These are phyloP conservation scores for Myzus persicae DNA, from an alignment of 1,140 invertebrate species.

Conservation along the genomic window DNA sequence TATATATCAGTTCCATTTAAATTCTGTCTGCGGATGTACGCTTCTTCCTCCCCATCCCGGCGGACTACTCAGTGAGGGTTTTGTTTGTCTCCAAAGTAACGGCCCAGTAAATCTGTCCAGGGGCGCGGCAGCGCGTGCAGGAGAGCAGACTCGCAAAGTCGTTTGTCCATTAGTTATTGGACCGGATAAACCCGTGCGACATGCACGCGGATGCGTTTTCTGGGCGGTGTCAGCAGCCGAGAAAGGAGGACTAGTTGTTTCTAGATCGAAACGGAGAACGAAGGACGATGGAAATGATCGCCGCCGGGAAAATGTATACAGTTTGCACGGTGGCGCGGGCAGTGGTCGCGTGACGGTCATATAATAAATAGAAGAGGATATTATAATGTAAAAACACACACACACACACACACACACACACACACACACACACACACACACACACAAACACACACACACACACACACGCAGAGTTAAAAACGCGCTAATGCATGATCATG, in stretches of 20 bases:
- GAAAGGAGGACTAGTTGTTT: not conserved
- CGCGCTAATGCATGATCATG: not conserved
- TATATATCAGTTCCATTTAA: slow-evolving; percentile 6
- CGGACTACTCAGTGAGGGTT: not conserved
- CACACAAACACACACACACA: not conserved
- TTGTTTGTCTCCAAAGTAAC: slow-evolving; percentile 21
- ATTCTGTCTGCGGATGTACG: slow-evolving; percentile 2
- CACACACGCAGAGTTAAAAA: not conserved
- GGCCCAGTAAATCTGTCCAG: slow-evolving; percentile 32
- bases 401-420: not conserved
- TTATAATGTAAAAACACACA: not conserved
- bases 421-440: not conserved
- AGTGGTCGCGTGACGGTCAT: not conserved
- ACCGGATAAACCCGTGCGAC: not conserved
- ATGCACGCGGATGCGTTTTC: not conserved
- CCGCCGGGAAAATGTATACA: not conserved
- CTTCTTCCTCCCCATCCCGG: not conserved
- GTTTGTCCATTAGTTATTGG: slow-evolving; percentile 44
- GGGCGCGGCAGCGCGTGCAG: not conserved
- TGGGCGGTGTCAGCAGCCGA: not conserved
- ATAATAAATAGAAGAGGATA: not conserved
- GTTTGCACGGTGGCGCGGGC: not conserved
- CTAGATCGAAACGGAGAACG: not conserved
- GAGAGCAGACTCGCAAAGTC: not conserved
- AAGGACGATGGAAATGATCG: not conserved